phyloP scores from a whole-genome alignment of 2,797 vertebrate genomes.

The Chiroxiphia lanceolata region DNA sequence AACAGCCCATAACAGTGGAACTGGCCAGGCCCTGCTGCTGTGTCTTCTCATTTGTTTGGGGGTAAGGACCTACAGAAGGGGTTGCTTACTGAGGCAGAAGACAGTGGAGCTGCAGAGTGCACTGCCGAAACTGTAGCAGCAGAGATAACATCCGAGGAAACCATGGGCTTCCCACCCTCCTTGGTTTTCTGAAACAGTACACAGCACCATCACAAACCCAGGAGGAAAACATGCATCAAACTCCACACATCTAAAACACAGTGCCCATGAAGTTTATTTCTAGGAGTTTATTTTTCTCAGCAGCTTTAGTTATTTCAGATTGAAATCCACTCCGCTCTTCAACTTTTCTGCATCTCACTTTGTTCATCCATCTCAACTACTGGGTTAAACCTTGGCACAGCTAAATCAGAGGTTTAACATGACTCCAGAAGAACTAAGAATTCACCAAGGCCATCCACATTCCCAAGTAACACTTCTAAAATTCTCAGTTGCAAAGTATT shows the following conservation, averaged over 20 bases:
- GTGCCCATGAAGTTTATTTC: neutral
- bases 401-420: neutral
- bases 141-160: neutral
- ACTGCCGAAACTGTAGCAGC: conserved; percentile 14
- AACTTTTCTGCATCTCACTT: neutral
- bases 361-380: neutral
- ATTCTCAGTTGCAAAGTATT: neutral
- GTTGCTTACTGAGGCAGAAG: conserved; percentile 44
- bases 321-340: neutral
- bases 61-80: neutral
- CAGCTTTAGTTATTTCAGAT: neutral
- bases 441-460: neutral
- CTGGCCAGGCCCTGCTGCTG: accelerated
- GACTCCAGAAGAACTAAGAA: neutral
- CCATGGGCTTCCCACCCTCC: accelerated
- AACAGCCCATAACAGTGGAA: neutral
- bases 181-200: conserved; percentile 45
- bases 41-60: neutral
- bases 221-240: neutral
- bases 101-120: conserved; percentile 1
- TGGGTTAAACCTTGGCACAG: neutral
- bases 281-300: neutral
- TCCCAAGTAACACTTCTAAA: neutral
- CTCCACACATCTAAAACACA: neutral
- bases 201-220: neutral